Evolutionary conservation across 1,140 invertebrate species (phyloP).

Genomic region (Bombyx mandarina): DNA sequence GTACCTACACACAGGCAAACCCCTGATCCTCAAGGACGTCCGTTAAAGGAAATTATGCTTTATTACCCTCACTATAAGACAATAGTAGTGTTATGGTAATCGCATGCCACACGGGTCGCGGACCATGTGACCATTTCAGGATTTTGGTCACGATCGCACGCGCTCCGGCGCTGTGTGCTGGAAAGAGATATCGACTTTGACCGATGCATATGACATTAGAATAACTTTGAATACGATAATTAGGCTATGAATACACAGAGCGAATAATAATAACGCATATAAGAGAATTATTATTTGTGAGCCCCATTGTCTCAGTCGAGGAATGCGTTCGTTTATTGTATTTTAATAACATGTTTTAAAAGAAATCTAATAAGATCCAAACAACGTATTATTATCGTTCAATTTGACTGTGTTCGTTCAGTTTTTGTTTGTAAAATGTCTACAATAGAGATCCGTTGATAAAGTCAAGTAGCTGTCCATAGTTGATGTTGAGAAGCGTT

Average conservation of each 20-base stretch:
- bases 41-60: slow-evolving; percentile 23
- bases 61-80: slow-evolving; percentile 27
- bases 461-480: slow-evolving; percentile 13
- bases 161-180: slow-evolving; percentile 44
- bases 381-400: slow-evolving; percentile 1
- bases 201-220: slow-evolving; percentile 62
- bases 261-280: slow-evolving; percentile 28
- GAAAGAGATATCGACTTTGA: slow-evolving; percentile 54
- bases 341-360: slow-evolving; percentile 14
- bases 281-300: slow-evolving; percentile 37
- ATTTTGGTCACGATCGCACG: slow-evolving; percentile 59
- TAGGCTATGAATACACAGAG: slow-evolving; percentile 52
- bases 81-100: slow-evolving; percentile 4
- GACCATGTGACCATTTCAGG: slow-evolving; percentile 54
- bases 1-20: slow-evolving; percentile 21
- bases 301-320: slow-evolving; percentile 22
- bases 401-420: neutral
- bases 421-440: neutral
- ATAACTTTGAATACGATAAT: slow-evolving; percentile 66
- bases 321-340: slow-evolving; percentile 27
- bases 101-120: slow-evolving; percentile 38
- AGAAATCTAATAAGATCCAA: slow-evolving; percentile 3
- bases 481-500: slow-evolving; percentile 11
- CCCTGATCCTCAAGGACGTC: slow-evolving; percentile 23
- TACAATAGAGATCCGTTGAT: slow-evolving; percentile 11